Evolutionary conservation across 2,797 vertebrate genomes (phyloP), one percentile per base, ranked within the genome.

Genomic region (Diplodus sargus): DNA sequence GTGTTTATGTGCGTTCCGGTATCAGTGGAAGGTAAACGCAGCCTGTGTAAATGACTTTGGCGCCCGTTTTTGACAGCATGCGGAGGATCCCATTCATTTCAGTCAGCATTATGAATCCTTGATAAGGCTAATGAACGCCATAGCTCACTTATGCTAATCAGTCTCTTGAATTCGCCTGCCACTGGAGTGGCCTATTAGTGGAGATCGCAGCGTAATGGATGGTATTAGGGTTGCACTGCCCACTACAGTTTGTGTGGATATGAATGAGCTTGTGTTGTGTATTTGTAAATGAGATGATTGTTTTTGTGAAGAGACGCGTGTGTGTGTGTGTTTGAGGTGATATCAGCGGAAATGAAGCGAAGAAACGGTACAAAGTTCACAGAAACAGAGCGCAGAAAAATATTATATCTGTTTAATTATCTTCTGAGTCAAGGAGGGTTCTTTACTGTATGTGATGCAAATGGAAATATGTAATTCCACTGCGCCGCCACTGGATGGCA

Each of bases 121-220:
- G 76, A 86, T 89, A 78, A 87, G 67, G 65, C 81, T 90, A 90
- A 90, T 89, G 88, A 89, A 87, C n/a, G 68, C 82, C 74, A 89
- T 87, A 84, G 81, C 90, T 92, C 87, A 90, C 76, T 86, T 85
- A 89, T 89, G 84, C 62, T 89, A 89, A 90, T 90, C 82, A 80
- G 76, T 71, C 59, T 85, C 76, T 85, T 82, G 85, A 86, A 90
- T 84, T 82, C 82, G 82, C 49, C 81, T 81, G 76, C 70, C 59
- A 52, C 76, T 84, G 71, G 66, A 81, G 87, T 57, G 63, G 69
- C 77, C 83, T 88, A 66, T 87, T 84, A 83, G 77, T 39, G 72
- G 80, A 85, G 82, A 84, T 81, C 88, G 68, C 70, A 70, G 60
- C 2, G 42, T 89, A 87, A 91, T 90, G 83, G 84, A 83, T 85